Base-by-base conservation (phyloP, 2,797 vertebrate genomes). In the Enteromius unitaeniatus region DNA sequence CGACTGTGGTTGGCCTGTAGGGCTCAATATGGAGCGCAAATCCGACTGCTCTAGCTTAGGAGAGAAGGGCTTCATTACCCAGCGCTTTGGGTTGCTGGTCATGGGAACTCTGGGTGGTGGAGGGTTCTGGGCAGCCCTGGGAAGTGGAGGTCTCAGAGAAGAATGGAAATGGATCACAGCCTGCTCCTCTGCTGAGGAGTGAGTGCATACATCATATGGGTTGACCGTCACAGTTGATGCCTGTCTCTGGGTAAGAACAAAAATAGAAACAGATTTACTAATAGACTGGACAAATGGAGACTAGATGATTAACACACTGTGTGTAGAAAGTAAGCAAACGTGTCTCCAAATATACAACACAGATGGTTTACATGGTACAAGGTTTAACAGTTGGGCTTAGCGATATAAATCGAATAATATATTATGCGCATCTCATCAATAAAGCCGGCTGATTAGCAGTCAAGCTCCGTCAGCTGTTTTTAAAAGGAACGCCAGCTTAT, bases 61-160 rank as follows among this genome's bases (percentile, higher is more conserved):
- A 8, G 92, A 93, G 49, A 95, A 65, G 23, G 94, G 91, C 87
- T 94, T 92, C 42, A 95, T 87, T 19, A 92, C 92, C 94, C 94
- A 95, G 28, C 62, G 90, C 73, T 89, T 92, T 0, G 93, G 93
- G 37, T 19, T 79, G 86, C 92, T 93, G 69, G 90, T 89, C 95
- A 95, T 96, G 85, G 28, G 81, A 62, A 78, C 53, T 65, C 81
- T 60, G 51, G 42, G 4, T 78, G 60, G 64, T 65, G 42, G 1
- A 55, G 55, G 75, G 14, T 15, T 67, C 23, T 82, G 69, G 74
- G 76, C 17, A 34, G 60, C n/a, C 26, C 78, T 86, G 55, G 8
- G 13, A 47, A 75, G 34, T 15, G 17, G 62, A 28, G 74, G 60
- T 67, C 28, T 60, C 21, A 42, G 23, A 77, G 74, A 73, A 26